A percentile compares a stretch with the other conserved stretches of the same genome.
Evolutionary conservation across 1,140 invertebrate genomes (phyloP).

Genomic region (Megalopta genalis): DNA sequence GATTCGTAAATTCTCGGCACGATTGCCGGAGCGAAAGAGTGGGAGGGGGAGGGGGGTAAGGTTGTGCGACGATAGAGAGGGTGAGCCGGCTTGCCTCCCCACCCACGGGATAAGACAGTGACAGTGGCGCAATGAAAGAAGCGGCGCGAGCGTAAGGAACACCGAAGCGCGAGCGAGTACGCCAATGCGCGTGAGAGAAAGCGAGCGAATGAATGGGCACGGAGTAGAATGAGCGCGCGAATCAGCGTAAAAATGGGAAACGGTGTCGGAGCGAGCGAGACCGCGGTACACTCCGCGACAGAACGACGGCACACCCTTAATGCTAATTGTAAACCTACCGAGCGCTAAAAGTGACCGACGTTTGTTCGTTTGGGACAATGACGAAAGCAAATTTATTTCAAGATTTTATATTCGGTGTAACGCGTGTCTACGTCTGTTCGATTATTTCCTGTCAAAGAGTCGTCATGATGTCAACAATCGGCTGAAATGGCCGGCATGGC

Average conservation of each 20-base stretch:
- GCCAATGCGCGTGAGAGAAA: not conserved
- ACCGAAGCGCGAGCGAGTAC: not conserved
- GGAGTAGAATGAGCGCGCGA: constrained; percentile 3
- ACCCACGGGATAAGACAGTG: too few relatives aligned
- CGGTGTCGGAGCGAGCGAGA: not conserved
- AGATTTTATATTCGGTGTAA: too few relatives aligned
- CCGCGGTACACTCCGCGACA: too few relatives aligned
- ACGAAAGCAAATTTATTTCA: too few relatives aligned
- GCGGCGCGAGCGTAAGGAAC: constrained; percentile 17
- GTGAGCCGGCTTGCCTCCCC: not conserved
- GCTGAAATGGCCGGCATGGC: too few relatives aligned
- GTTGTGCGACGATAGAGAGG: constrained; percentile 21
- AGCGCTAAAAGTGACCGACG: too few relatives aligned
- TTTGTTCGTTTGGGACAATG: too few relatives aligned
- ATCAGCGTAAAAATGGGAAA: not conserved
- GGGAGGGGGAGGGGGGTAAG: constrained; percentile 17
- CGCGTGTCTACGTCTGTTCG: too few relatives aligned
- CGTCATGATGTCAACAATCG: too few relatives aligned
- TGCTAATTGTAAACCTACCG: too few relatives aligned
- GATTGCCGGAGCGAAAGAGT: constrained; percentile 55
- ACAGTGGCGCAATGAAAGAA: constrained; percentile 23
- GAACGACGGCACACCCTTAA: too few relatives aligned
- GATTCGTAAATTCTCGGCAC: constrained; percentile 65
- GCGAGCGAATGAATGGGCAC: constrained; percentile 26
- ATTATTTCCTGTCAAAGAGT: too few relatives aligned